Evolutionary conservation across 2,888 invertebrate genomes (phyloP), one percentile per base, ranked within the genome.

Genomic region (Ormyrus labotus): DNA sequence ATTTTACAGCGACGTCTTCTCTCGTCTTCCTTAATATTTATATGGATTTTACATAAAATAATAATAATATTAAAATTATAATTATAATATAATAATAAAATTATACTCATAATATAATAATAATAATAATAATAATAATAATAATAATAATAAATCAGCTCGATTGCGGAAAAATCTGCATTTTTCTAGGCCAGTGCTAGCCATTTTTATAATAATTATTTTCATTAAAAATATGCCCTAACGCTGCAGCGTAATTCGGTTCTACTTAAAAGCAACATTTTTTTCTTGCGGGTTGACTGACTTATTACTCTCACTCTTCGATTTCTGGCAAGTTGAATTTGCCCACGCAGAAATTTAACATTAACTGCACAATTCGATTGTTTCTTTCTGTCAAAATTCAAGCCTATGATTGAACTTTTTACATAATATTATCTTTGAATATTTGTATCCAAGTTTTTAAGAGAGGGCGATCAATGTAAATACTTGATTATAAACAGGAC

Each of bases 1-100:
- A 81, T 81, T 81, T 81, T 78, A 81, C 81, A 81, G 74, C 78
- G 61, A 78, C 70, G 74, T 78, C 48, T 73, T 60, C 55, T 73
- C 48, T 77, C 58, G 57, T 63, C 34, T 45, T 48, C 55, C 50
- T 48, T 68, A 76, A 65, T 78, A 80, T 80, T 45, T 80, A 72
- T 80, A 73, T 70, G 51, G 77, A 78, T 73, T 81, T 81, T 77
- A 81, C 61, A 77, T 65, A n/a, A 34, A 48, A 58, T 58, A 74
- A 70, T 72, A 60, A 50, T 63, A 61, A 53, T 53, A 67, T 19
- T 67, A 67, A 34, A 34, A 34, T 34, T 34, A 72, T 72, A 72
- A 50, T 68, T 9, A 50, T 79, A 9, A 57, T 72, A 67, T 6
- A 68, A 57, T 63, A 63, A 57, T 77, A 63, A 77, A 4, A 63